Conservation (phyloP, 2,797 vertebrate species). For the Eurystomus glaucurus region DNA sequence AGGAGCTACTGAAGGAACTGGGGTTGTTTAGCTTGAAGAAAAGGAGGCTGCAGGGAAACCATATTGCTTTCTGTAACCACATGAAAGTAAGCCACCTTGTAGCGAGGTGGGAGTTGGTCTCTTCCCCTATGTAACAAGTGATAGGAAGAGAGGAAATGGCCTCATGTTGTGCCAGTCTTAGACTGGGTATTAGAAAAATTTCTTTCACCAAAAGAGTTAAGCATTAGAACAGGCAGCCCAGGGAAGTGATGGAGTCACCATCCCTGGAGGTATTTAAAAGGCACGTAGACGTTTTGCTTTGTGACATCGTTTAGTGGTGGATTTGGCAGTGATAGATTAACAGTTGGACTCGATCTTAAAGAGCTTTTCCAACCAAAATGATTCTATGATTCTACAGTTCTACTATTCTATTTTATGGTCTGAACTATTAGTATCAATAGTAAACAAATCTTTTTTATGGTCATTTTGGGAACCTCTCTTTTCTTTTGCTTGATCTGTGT, state of each 20-base stretch:
- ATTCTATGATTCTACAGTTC: background rate
- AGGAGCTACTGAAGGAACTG: background rate
- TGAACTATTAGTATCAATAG: background rate
- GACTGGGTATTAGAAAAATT: background rate
- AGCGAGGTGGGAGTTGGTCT: background rate
- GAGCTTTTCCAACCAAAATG: background rate
- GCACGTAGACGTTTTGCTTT: background rate
- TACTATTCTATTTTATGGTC: background rate
- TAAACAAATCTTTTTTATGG: background rate
- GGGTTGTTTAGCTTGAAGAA: background rate
- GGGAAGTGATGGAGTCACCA: background rate
- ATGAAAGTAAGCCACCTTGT: background rate
- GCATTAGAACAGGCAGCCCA: background rate
- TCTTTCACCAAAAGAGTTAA: background rate
- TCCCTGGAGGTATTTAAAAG: background rate
- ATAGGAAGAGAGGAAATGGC: background rate
- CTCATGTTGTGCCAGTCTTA: background rate
- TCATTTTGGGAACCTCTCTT: background rate
- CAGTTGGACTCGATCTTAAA: background rate
- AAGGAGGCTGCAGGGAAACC: background rate
- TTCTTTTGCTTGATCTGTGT: background rate
- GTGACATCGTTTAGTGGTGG: background rate
- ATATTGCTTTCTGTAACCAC: background rate
- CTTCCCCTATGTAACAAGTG: background rate
- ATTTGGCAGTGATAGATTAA: background rate